Base-by-base conservation (phyloP, 2,797 vertebrate genomes). In the Rhinichthys osculus region DNA sequence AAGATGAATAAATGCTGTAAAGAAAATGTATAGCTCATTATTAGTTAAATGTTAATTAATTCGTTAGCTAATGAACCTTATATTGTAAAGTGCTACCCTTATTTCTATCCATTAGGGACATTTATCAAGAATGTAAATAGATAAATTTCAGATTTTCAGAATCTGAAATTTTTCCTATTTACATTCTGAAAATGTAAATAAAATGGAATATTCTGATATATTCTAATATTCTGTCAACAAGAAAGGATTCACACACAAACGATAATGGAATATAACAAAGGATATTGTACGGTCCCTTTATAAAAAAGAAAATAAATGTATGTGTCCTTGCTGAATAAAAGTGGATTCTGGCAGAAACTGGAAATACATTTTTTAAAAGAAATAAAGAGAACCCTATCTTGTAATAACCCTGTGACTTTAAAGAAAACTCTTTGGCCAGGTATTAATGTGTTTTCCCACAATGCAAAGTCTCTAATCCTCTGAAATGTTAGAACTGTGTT, bases 361-460 rank as follows among this genome's bases (percentile, higher is more conserved):
- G 50, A 78, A 66, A 64, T 80, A 21, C 85, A 86, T 88, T 44
- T 38, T 76, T 78, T 86, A 44, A 33, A 19, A 76, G 52, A 76
- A 73, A 69, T 57, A 35, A 72, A 70, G 27, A 64, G 21, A 44
- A 38, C 57, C 11, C 90, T 84, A 90, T 93, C 88, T 91, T 87
- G 88, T 91, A 83, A n/a, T 59, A 78, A 86, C 76, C 67, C 47
- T 33, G 2, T 30, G 69, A 86, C 90, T 92, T 83, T 90, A 85
- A 91, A 90, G 82, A 88, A 80, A 88, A 87, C 91, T 90, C 87
- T 83, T 87, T 7, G 23, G 57, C 38, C 54, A 82, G 66, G 76
- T 50, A 86, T 81, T 82, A 85, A 87, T 1, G 30, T 62, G 67
- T 88, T 89, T 80, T 87, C 77, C 85, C 40, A 85, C 87, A 90